A percentile compares a stretch with the other conserved stretches of the same genome.
Evolutionary conservation across 2,888 invertebrate genomes (phyloP).

Genomic region (Rutpela maculata): DNA sequence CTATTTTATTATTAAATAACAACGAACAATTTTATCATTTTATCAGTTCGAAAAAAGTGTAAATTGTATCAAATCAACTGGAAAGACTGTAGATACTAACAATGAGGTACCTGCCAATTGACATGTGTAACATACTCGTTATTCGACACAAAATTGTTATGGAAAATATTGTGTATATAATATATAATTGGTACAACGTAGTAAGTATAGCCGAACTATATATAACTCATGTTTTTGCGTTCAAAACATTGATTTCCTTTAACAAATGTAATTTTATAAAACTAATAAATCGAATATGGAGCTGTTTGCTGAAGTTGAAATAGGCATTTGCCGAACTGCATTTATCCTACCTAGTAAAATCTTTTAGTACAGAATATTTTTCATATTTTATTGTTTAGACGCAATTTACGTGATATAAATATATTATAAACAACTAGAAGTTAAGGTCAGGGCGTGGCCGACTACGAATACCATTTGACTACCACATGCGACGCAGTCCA

Average conservation of each 20-base stretch:
- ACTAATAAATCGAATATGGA: slow-evolving; percentile 18
- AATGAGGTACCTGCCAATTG: neutral
- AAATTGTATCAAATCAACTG: neutral
- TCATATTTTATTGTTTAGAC: neutral
- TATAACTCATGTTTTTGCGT: neutral
- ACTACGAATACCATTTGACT: too few relatives aligned
- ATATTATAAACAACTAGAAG: too few relatives aligned
- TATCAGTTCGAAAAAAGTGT: neutral
- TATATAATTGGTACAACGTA: neutral
- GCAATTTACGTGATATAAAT: too few relatives aligned
- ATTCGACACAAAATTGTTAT: neutral
- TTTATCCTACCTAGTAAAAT: neutral
- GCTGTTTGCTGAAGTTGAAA: neutral
- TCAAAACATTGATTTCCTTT: slow-evolving; percentile 14
- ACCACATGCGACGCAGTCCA: too few relatives aligned
- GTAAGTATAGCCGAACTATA: neutral
- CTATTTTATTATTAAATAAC: neutral
- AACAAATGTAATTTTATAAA: slow-evolving; percentile 24
- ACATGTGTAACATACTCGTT: neutral
- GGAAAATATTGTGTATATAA: neutral
- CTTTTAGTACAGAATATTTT: neutral
- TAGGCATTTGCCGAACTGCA: neutral
- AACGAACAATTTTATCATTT: neutral
- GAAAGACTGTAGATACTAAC: neutral
- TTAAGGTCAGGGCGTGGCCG: too few relatives aligned